These are phyloP conservation scores for Eurystomus glaucurus DNA, from an alignment of 2,797 vertebrate species.

Conservation along the genomic window DNA sequence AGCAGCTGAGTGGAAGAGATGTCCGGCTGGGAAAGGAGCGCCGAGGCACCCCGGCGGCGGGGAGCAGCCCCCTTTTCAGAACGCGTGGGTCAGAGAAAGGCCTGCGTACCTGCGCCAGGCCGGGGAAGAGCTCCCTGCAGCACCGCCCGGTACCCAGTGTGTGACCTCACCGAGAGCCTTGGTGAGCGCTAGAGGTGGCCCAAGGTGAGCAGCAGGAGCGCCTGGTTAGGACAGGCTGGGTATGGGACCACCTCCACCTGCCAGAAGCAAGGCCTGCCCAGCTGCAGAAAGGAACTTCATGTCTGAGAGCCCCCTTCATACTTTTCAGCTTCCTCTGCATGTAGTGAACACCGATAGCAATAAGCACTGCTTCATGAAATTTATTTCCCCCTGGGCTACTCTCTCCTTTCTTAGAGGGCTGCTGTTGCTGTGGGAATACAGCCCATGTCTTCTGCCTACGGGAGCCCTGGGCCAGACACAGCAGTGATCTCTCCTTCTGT, in stretches of 20 bases:
- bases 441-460: neutral
- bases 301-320: neutral
- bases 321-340: neutral
- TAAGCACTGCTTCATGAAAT: neutral
- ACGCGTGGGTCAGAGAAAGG: no score
- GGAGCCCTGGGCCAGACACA: neutral
- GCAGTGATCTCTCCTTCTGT: accelerated
- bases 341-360: accelerated
- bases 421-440: neutral
- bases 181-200: accelerated
- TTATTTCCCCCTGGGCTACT: neutral
- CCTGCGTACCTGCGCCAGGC: accelerated
- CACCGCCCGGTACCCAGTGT: accelerated
- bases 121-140: no score
- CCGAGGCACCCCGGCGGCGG: accelerated
- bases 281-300: neutral
- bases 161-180: neutral
- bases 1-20: accelerated
- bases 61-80: neutral
- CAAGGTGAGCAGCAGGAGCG: accelerated
- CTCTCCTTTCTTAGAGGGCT: neutral
- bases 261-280: neutral
- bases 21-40: no score
- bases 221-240: accelerated
- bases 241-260: neutral